Conservation (phyloP, 2,113 vertebrate species). For the Noctilio leporinus region DNA sequence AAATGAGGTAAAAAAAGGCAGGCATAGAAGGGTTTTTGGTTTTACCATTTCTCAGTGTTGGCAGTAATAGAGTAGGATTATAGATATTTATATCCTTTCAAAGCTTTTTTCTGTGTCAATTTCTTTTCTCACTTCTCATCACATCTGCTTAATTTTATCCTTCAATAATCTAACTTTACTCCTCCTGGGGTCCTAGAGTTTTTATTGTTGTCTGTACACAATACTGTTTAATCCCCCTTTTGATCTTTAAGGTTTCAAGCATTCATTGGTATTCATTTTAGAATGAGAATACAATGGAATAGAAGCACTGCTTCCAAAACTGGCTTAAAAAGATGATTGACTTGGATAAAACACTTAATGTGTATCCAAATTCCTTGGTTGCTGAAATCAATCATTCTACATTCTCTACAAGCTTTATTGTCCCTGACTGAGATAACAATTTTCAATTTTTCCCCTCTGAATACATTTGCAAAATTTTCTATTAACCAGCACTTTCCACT, state of each 20-base stretch:
- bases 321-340: background rate
- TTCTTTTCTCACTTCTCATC: background rate
- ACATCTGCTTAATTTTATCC: background rate
- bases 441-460: conserved; percentile 6
- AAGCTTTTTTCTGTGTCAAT: background rate
- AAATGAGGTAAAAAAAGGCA: background rate
- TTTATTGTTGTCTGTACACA: background rate
- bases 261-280: conserved; percentile 21
- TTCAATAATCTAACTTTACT: background rate
- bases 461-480: conserved; percentile 14
- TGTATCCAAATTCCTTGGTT: background rate
- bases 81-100: background rate
- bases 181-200: background rate
- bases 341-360: background rate
- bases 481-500: conserved; percentile 7
- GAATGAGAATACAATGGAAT: background rate
- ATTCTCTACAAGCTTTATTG: background rate
- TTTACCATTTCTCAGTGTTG: background rate
- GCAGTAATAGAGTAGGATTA: background rate
- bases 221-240: background rate
- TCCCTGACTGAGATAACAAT: conserved; percentile 20
- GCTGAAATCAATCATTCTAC: background rate
- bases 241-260: background rate
- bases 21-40: background rate
- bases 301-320: background rate